These are phyloP conservation scores for Notospermus geniculatus DNA, from an alignment of 1,140 invertebrate species.

Conservation along the genomic window DNA sequence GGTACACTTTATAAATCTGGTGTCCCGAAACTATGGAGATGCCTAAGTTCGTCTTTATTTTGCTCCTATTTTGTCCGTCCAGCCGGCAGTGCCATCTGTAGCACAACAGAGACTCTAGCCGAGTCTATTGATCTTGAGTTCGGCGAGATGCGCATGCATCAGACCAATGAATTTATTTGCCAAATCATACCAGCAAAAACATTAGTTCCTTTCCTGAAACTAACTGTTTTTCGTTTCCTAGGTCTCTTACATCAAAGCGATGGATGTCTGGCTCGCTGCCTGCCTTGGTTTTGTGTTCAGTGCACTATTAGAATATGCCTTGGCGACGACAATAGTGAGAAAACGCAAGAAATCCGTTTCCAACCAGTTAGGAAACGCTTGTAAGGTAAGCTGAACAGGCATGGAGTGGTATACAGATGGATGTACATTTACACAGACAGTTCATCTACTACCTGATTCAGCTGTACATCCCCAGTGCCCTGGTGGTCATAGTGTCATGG, in stretches of 20 bases:
- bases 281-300: constrained; percentile 82
- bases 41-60: too few species aligned
- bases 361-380: too few species aligned
- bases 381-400: background rate
- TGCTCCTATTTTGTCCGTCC: too few species aligned
- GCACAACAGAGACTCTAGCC: too few species aligned
- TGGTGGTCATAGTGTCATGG: constrained; percentile 8
- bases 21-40: too few species aligned
- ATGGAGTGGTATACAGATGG: constrained; percentile 5
- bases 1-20: too few species aligned
- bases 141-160: too few species aligned
- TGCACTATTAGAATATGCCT: constrained; percentile 76
- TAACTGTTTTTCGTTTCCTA: background rate
- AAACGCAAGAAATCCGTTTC: background rate
- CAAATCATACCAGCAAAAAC: too few species aligned
- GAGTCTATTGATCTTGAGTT: too few species aligned
- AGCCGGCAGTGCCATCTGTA: too few species aligned
- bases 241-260: constrained; percentile 62
- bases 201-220: too few species aligned
- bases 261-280: constrained; percentile 81
- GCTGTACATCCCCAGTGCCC: constrained; percentile 8
- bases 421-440: background rate
- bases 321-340: constrained; percentile 57
- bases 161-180: too few species aligned
- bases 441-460: constrained; percentile 7